Percentiles rank a stretch among this genome's conserved stretches.
Evolutionary conservation across 2,113 vertebrate genomes (phyloP).

Genomic region (Phylloscopus trochilus): DNA sequence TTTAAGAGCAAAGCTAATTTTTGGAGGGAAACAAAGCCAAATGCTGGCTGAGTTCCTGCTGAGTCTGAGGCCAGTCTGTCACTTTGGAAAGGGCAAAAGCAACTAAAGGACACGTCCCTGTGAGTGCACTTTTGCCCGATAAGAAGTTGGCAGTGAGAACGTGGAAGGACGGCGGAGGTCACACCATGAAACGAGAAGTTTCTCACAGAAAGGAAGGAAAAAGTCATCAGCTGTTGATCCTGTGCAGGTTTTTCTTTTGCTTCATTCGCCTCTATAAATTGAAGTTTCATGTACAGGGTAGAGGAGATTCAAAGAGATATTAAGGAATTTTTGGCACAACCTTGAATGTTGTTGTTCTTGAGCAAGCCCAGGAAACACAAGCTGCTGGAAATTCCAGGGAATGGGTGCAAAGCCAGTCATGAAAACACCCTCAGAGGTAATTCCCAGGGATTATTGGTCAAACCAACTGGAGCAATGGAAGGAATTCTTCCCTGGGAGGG

Average conservation of each 20-base stretch:
- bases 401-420: not conserved
- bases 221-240: not conserved
- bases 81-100: not conserved
- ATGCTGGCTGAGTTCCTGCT: not conserved
- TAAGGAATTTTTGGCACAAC: not conserved
- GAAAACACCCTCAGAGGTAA: not conserved
- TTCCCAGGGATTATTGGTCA: not conserved
- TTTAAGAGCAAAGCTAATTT: not conserved
- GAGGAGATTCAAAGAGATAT: not conserved
- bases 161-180: not conserved
- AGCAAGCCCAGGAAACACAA: not conserved
- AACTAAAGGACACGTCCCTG: not conserved
- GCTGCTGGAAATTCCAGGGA: not conserved
- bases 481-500: not conserved
- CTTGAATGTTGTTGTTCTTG: accelerated
- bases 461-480: not conserved
- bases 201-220: not conserved
- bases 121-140: not conserved
- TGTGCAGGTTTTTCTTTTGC: not conserved
- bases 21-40: not conserved
- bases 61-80: not conserved
- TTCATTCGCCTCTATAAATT: not conserved
- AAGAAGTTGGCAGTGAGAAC: not conserved
- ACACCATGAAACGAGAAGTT: not conserved
- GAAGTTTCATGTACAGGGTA: not conserved